Evolutionary conservation across 2,113 vertebrate species (phyloP).

Genomic region (Trematomus loennbergii): DNA sequence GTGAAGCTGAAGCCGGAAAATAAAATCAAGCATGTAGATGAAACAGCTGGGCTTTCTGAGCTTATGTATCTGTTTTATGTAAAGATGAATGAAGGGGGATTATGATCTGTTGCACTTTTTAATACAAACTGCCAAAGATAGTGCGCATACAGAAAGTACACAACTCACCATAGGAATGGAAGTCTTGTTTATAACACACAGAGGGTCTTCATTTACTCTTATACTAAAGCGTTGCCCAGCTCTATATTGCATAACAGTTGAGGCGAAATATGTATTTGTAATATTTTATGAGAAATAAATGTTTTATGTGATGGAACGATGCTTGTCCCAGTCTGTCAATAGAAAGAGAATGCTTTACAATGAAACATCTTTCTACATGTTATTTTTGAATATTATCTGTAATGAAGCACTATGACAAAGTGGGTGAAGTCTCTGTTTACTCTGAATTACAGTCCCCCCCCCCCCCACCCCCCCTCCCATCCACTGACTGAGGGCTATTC

Average conservation of each 20-base stretch:
- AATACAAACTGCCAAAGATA: constrained; percentile 78
- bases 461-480: background rate
- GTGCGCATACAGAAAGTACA: constrained; percentile 38
- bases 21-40: background rate
- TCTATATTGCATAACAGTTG: constrained; percentile 56
- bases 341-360: constrained; percentile 59
- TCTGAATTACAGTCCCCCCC: background rate
- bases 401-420: constrained; percentile 48
- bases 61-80: background rate
- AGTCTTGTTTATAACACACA: constrained; percentile 44
- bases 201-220: constrained; percentile 8
- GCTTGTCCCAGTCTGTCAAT: constrained; percentile 41
- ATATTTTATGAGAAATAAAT: constrained; percentile 60
- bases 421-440: constrained; percentile 19
- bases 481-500: background rate
- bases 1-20: background rate
- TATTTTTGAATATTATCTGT: constrained; percentile 61
- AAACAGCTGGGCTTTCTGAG: background rate
- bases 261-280: constrained; percentile 51
- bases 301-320: constrained; percentile 59
- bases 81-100: constrained; percentile 28
- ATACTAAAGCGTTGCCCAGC: constrained; percentile 32
- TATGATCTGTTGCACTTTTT: constrained; percentile 61
- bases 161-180: constrained; percentile 25
- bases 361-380: constrained; percentile 51